phyloP scores from a whole-genome alignment of 2,888 invertebrate genomes.

The Rapana venosa region DNA sequence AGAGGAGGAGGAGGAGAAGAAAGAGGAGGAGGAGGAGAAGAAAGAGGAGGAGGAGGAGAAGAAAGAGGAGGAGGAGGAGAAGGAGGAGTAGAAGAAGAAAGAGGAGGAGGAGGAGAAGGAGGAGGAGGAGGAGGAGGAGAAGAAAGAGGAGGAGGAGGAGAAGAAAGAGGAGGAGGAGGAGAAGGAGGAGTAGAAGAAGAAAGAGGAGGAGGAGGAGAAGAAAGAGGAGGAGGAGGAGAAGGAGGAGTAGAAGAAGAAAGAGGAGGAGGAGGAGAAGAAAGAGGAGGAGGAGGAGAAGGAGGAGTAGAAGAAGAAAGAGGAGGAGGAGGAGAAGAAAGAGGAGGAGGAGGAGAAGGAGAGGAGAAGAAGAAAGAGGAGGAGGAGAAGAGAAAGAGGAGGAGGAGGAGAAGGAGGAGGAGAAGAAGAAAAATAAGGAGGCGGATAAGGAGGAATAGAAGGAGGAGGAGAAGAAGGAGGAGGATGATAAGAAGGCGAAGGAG shows the following conservation, averaged over 20 bases:
- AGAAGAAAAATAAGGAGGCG: not conserved
- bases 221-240: too few species aligned
- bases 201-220: not conserved
- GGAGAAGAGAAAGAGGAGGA: not conserved
- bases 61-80: not conserved
- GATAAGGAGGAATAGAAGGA: not conserved
- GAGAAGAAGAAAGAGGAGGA: too few species aligned
- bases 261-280: not conserved
- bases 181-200: not conserved
- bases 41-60: not conserved
- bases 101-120: not conserved
- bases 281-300: not conserved
- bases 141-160: not conserved
- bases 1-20: not conserved
- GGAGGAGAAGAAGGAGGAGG: not conserved
- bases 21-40: not conserved
- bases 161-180: not conserved
- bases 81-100: too few species aligned
- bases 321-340: not conserved
- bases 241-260: not conserved
- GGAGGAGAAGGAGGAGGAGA: not conserved
- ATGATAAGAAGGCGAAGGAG: not conserved
- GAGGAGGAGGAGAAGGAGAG: not conserved
- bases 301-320: not conserved
- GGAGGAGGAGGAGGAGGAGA: not conserved